phyloP scores from a whole-genome alignment of 2,113 vertebrate species.

The Zosterops pallidus region DNA sequence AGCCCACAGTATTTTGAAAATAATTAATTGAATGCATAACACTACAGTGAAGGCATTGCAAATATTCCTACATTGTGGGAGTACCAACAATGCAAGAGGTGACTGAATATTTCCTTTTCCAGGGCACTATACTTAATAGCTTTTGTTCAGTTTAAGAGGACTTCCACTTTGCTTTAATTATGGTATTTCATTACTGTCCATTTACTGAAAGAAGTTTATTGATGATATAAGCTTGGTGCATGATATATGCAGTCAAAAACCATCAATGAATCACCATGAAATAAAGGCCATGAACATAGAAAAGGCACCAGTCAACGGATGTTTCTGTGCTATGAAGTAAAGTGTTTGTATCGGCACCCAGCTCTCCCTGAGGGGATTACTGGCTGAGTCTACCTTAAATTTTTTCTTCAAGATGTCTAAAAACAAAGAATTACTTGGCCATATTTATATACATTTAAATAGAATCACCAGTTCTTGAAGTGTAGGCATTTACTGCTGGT shows the following conservation, averaged over 20 bases:
- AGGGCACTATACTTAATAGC: not conserved
- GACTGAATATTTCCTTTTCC: not conserved
- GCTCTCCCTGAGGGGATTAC: not conserved
- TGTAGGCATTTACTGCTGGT: not conserved
- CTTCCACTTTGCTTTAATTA: not conserved
- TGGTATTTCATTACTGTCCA: not conserved
- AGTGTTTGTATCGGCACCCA: not conserved
- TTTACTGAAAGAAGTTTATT: not conserved
- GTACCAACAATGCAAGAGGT: not conserved
- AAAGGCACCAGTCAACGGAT: not conserved
- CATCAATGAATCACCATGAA: not conserved
- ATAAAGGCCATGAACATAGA: not conserved
- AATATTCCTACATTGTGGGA: not conserved
- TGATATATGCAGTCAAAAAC: not conserved
- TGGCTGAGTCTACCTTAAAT: not conserved
- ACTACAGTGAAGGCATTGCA: not conserved
- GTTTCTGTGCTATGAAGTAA: not conserved
- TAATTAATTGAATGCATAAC: not conserved
- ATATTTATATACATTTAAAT: not conserved
- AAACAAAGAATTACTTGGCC: not conserved
- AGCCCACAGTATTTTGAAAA: not conserved
- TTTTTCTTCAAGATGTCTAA: not conserved
- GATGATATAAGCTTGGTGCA: not conserved
- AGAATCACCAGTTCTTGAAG: not conserved
- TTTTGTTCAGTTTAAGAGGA: not conserved